Base-by-base conservation (phyloP, 2,113 vertebrate genomes). In the Fregetta grallaria region DNA sequence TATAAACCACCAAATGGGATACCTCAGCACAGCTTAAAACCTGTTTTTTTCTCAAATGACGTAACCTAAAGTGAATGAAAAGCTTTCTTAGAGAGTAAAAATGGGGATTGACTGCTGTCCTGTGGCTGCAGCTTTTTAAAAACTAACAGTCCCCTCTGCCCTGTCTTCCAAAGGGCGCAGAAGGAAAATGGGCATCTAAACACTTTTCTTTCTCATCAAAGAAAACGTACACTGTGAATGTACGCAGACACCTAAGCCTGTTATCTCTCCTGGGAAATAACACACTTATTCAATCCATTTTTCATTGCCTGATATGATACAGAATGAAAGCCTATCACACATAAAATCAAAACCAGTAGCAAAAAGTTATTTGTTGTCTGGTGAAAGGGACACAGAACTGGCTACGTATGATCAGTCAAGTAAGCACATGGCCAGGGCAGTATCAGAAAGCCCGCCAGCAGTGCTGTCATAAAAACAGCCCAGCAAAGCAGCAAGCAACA, bases 401-500 rank as follows among this genome's bases (percentile, higher is more conserved):
- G 44, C 67, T 49, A 22, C 0, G 0, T 40, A 36, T 5, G 6
- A 56, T 68, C 62, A 65, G 67, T 13, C 71, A 65, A 71, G 13
- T 10, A 56, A 86, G 44, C 36, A 52, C 14, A 14, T 0, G 0
- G 42, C 45, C 50, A 81, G 30, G 50, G 42, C 50, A 81, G 76
- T 9, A 19, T 56, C 62, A 67, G 38, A 91, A 66, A 88, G 44
- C 30, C 74, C 73, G 81, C 44, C 25, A 80, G 72, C 47, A 71
- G 32, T 1, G 6, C 14, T n/a, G 27, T 47, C 3, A 0, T 6
- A 47, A 32, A 20, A 83, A 55, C 10, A 76, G 55, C 36, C 56
- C 70, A 77, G 52, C 38, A 79, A 63, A 66, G 30, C 59, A 50
- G 63, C 40, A 53, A 13, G 9, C 23, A 74, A 21, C 29, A 68